These are phyloP conservation scores for Nasalis larvatus DNA, from an alignment of 2,113 vertebrate species.

Conservation along the genomic window DNA sequence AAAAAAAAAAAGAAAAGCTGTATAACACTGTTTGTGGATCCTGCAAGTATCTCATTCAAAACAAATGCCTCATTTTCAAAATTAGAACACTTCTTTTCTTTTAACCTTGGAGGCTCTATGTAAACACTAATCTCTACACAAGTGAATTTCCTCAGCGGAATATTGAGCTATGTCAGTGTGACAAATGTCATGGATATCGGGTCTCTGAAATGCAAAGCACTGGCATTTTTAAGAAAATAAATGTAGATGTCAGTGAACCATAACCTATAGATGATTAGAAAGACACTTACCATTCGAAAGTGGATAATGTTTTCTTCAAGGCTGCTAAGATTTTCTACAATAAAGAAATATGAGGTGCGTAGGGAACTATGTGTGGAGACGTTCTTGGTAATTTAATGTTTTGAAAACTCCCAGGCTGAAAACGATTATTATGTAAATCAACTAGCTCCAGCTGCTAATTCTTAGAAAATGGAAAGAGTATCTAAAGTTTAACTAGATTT, in stretches of 20 bases:
- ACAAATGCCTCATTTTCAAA: constrained; percentile 42
- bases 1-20: not conserved
- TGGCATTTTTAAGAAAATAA: constrained; percentile 54
- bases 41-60: constrained; percentile 37
- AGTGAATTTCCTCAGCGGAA: not conserved
- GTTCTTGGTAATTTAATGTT: constrained; percentile 40
- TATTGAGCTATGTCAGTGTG: not conserved
- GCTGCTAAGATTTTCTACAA: constrained; percentile 14
- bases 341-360: constrained; percentile 16
- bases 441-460: constrained; percentile 9
- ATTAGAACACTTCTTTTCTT: not conserved
- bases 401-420: constrained; percentile 26
- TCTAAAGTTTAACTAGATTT: not conserved
- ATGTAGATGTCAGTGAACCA: not conserved
- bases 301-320: constrained; percentile 17
- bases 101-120: not conserved
- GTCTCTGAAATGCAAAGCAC: constrained; percentile 12
- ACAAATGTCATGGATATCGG: constrained; percentile 20
- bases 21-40: not conserved
- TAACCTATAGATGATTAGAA: constrained; percentile 7
- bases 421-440: constrained; percentile 47
- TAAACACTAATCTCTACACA: constrained; percentile 8
- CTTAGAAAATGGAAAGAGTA: constrained; percentile 4
- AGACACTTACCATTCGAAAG: not conserved
- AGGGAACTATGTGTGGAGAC: not conserved